Evolutionary conservation across 2,113 vertebrate species (phyloP).

Genomic region (Pitta sordida): DNA sequence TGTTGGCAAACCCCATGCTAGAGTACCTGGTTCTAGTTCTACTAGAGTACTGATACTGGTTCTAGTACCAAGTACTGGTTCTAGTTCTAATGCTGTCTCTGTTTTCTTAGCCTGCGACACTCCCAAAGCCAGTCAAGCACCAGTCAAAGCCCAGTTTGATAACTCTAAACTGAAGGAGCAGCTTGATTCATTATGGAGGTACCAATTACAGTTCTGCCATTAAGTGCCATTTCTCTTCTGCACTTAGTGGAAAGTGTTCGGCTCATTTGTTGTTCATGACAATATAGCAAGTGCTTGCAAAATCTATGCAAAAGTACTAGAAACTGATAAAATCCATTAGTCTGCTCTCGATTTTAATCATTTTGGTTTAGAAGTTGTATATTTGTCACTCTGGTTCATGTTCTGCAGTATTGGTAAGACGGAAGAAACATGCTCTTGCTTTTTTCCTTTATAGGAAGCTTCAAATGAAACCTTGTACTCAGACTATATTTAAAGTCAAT

Average conservation of each 20-base stretch:
- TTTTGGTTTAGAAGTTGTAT: not conserved
- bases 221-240: not conserved
- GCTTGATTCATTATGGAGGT: not conserved
- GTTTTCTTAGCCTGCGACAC: not conserved
- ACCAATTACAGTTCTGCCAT: not conserved
- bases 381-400: not conserved
- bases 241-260: not conserved
- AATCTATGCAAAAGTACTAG: not conserved
- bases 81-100: no score
- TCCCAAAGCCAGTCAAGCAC: not conserved
- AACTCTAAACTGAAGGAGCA: not conserved
- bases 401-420: not conserved
- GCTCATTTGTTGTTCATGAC: not conserved
- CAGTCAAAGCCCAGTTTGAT: not conserved
- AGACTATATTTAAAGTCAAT: not conserved
- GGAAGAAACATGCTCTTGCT: not conserved
- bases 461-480: not conserved
- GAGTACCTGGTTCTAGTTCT: no score
- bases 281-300: not conserved
- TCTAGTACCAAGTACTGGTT: no score
- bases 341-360: not conserved
- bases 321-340: not conserved
- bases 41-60: no score
- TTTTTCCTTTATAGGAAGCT: not conserved
- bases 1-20: fast-evolving